These are phyloP conservation scores for Euborellia annulipes DNA, from an alignment of 1,140 invertebrate genomes.

Conservation along the genomic window DNA sequence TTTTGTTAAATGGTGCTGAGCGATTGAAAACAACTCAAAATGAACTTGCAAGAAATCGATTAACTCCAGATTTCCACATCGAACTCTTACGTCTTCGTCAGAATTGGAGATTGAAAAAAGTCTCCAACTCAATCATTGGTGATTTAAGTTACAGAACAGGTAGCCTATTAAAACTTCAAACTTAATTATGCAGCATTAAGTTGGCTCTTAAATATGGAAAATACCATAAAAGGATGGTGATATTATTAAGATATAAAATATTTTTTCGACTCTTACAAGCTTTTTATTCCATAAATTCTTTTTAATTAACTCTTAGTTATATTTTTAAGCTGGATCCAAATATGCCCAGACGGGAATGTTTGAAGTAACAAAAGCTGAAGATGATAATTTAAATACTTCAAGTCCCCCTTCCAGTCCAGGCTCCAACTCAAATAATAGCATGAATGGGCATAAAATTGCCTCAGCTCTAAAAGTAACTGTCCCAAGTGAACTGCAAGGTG, in stretches of 20 bases:
- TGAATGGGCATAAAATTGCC: slow-evolving; percentile 34
- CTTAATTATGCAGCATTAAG: no score
- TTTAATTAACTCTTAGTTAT: not conserved
- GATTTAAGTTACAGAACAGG: slow-evolving; percentile 84
- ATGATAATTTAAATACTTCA: slow-evolving; percentile 39
- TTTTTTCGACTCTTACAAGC: no score
- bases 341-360: slow-evolving; percentile 88
- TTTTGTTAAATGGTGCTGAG: slow-evolving; percentile 72
- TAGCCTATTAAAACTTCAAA: no score
- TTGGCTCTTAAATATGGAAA: no score
- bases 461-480: slow-evolving; percentile 83
- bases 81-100: slow-evolving; percentile 77
- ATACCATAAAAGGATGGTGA: not conserved
- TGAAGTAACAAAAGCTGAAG: slow-evolving; percentile 82
- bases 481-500: slow-evolving; percentile 84
- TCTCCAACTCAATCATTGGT: slow-evolving; percentile 86
- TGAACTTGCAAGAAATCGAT: slow-evolving; percentile 41
- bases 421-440: not conserved
- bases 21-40: slow-evolving; percentile 62
- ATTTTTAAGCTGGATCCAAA: slow-evolving; percentile 50
- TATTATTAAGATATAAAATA: no score
- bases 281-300: not conserved
- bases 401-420: slow-evolving; percentile 9
- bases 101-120: slow-evolving; percentile 90
- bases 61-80: slow-evolving; percentile 71